A percentile compares a stretch with the other conserved stretches of the same genome.
These are phyloP conservation scores for Dendroctonus valens DNA, from an alignment of 1,140 invertebrate genomes.

Conservation along the genomic window DNA sequence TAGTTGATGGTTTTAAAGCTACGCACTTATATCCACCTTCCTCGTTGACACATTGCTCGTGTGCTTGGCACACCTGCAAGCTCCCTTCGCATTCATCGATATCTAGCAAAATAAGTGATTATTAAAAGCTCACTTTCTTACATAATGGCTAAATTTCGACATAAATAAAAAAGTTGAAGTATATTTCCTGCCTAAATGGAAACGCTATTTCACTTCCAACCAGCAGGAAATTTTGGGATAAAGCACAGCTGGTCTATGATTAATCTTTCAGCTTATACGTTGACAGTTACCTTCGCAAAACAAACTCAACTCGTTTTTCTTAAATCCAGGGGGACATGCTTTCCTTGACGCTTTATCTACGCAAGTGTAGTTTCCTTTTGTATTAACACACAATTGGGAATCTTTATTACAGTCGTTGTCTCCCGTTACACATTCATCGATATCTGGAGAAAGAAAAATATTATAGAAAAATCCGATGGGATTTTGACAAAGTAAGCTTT, in stretches of 20 bases:
- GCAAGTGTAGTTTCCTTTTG: slow-evolving; percentile 65
- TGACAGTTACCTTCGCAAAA: slow-evolving; percentile 53
- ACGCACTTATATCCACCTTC: slow-evolving; percentile 70
- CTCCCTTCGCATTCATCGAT: slow-evolving; percentile 72
- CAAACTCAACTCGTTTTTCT: slow-evolving; percentile 56
- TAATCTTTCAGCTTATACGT: slow-evolving; percentile 8
- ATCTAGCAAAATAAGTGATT: slow-evolving; percentile 56
- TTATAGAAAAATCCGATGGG: too few relatives aligned
- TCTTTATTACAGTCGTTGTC: slow-evolving; percentile 61
- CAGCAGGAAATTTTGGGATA: neutral
- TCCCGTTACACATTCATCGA: slow-evolving; percentile 68
- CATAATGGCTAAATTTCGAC: too few relatives aligned
- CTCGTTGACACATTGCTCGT: slow-evolving; percentile 69
- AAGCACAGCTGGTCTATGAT: slow-evolving; percentile 1
- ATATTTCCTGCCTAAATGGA: neutral
- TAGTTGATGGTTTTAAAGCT: slow-evolving; percentile 44
- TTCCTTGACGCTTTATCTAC: slow-evolving; percentile 58
- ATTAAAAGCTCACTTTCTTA: neutral
- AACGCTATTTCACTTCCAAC: neutral
- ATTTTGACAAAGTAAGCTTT: too few relatives aligned
- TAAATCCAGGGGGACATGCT: slow-evolving; percentile 67
- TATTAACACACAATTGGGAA: slow-evolving; percentile 70
- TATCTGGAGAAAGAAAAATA: slow-evolving; percentile 58
- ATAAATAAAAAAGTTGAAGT: too few relatives aligned
- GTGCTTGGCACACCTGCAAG: slow-evolving; percentile 61